Evolutionary conservation across 2,113 vertebrate species (phyloP), one percentile per base, ranked within the genome.

Genomic region (Conger conger): DNA sequence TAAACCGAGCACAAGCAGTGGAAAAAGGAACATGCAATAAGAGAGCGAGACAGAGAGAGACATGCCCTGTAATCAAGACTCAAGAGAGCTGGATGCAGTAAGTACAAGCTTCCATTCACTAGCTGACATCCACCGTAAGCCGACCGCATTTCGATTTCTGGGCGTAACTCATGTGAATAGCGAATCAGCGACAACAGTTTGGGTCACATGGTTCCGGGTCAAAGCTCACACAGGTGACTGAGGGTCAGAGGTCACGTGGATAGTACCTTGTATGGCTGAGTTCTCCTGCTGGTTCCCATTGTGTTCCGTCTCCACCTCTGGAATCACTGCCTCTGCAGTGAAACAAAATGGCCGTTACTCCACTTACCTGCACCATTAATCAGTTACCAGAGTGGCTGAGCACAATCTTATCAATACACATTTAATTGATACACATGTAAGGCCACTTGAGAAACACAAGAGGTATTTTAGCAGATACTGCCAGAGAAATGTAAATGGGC

Each of bases 221-320:
- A 27, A 27, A 73, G 68, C n/a, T 73, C 68, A 53, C 50, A 53
- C 50, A 63, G 8, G 54, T 57, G 40, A 42, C 40, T 42, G 4
- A 11, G 68, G 68, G n/a, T 30, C 68, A 73, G 27, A 73, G 68
- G n/a, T 30, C 33, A 35, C 40, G 53, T 1, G 42, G 80, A 42
- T 9, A 5, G 54, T 92, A 96, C 96, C 96, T 96, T 95, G 94
- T 93, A 95, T 94, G 78, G 95, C 89, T 86, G 94, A 92, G 79
- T 90, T 95, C 86, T 96, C 95, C 60, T 95, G 94, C 84, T 93
- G 91, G 80, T 91, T 95, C 53, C 92, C 95, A 1, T 91, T 95
- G 88, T 93, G 94, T 91, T 96, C 95, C 88, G 93, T 90, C 91
- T 96, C 95, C 93, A 94, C 94, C 5, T 96, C 95, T 83, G 94